Base-by-base conservation (phyloP, 2,797 vertebrate genomes). In the Sardinella longiceps region DNA sequence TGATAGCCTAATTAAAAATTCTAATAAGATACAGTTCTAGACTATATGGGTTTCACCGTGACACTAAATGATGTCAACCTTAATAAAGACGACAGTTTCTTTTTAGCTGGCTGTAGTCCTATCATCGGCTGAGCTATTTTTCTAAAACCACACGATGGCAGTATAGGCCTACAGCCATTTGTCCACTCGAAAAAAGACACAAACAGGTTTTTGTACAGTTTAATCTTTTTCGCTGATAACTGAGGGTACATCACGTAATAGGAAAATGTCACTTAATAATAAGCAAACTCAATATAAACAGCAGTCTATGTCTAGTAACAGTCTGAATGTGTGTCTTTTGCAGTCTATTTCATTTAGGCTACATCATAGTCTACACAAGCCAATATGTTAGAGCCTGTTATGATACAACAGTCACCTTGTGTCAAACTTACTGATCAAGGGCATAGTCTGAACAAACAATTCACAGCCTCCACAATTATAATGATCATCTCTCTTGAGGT, bases 181-280 rank as follows among this genome's bases (percentile, higher is more conserved):
- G 70, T 33, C 12, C 33, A 2, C 1, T 3, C 66, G 3, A n/a
- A 63, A 28, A 63, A 28, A 10, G 0, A 33, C 7, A 63, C 5
- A 60, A 0, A 70, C 4, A 70, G 25, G 12, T 66, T 70, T 60
- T 70, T 37, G 63, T 70, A 70, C 63, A 33, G 33, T 70, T 70
- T 70, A 70, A 70, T 70, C 37, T 70, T 70, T 70, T 33, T 70
- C 60, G 63, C 30, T 5, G 63, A 39, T 39, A 77, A 77, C 28
- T 20, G 30, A 39, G 37, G 20, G 37, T 43, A 77, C 37, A 77
- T 37, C 11, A 70, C 4, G 20, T 7, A 33, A 43, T 23, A 9
- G 5, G 37, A 23, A 77, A 77, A 39, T 5, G 0, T 74, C 14
- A 20, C 15, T 15, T 39, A 77, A 43, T 39, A 77, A 77, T 39